Percentiles rank a stretch among this genome's conserved stretches.
phyloP scores from a whole-genome alignment of 2,797 vertebrate species.

The Hippocampus kuda region DNA sequence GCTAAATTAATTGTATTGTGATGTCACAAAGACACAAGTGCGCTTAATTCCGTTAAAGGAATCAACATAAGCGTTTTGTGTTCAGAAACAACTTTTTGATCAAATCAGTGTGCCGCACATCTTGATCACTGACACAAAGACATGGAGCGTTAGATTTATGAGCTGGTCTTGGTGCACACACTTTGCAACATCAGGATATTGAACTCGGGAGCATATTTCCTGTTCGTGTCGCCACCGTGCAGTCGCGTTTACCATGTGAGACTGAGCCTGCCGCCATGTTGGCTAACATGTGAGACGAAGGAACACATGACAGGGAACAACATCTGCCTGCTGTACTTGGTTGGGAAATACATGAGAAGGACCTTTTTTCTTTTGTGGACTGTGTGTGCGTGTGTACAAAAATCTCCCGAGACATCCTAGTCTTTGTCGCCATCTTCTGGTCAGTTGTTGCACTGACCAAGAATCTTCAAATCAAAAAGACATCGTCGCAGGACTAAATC shows the following conservation, averaged over 20 bases:
- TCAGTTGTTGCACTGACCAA: neutral
- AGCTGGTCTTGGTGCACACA: neutral
- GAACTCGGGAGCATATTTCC: neutral
- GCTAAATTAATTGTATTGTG: too few relatives aligned
- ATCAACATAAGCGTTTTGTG: too few relatives aligned
- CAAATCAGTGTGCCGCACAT: too few relatives aligned
- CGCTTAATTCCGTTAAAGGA: too few relatives aligned
- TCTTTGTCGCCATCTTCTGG: slow-evolving; percentile 47
- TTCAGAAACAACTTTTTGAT: too few relatives aligned
- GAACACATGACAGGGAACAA: neutral
- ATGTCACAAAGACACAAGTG: too few relatives aligned
- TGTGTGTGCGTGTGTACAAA: neutral
- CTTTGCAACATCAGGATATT: neutral
- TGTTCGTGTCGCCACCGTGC: neutral
- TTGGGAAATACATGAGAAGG: neutral
- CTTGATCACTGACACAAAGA: too few relatives aligned
- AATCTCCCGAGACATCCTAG: neutral
- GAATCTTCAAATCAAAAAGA: neutral
- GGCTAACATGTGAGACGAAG: neutral
- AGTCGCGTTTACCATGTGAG: neutral
- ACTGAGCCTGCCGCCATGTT: neutral
- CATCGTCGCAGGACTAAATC: too few relatives aligned
- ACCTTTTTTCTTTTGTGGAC: neutral
- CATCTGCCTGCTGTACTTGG: neutral
- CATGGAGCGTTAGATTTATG: neutral